Evolutionary conservation across 64 coral and sea anemone genomes (phyloP).

Genomic region (Astreopora myriophthalma): DNA sequence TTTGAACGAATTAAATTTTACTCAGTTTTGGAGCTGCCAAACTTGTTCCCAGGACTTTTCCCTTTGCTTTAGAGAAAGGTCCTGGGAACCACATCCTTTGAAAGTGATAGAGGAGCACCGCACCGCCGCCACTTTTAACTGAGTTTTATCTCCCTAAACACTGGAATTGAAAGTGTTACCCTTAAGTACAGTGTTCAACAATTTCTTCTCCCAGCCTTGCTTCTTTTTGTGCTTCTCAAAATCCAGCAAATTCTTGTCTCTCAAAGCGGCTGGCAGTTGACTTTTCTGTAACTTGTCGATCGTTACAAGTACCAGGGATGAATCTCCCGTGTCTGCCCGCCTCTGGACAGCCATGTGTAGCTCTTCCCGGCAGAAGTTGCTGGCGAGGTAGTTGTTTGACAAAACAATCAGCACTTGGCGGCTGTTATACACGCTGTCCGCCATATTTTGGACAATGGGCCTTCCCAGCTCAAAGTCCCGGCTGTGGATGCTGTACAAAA

Average conservation of each 20-base stretch:
- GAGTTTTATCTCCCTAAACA: too few species aligned
- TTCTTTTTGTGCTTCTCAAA: too few species aligned
- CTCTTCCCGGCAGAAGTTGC: slow-evolving; percentile 40
- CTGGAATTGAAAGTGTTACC: too few species aligned
- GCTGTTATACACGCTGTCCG: slow-evolving; percentile 32
- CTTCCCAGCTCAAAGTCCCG: slow-evolving; percentile 28
- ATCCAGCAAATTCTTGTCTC: not conserved
- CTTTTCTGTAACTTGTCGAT: slow-evolving; percentile 9
- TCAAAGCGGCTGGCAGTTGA: not conserved
- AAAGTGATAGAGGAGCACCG: too few species aligned
- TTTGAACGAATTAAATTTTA: too few species aligned
- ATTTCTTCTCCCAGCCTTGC: too few species aligned
- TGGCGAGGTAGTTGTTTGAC: slow-evolving; percentile 20
- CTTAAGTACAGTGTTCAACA: too few species aligned
- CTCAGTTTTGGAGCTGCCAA: too few species aligned
- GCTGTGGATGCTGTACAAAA: slow-evolving; percentile 13
- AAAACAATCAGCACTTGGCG: slow-evolving; percentile 30
- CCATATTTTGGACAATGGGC: slow-evolving; percentile 35
- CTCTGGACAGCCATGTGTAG: slow-evolving; percentile 26
- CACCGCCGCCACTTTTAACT: too few species aligned
- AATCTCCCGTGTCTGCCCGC: not conserved
- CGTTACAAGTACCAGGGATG: not conserved
- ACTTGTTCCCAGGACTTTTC: too few species aligned
- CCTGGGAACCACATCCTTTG: too few species aligned
- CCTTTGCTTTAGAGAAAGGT: too few species aligned